phyloP scores from a whole-genome alignment of 2,113 vertebrate species.

The Leuciscus idus region DNA sequence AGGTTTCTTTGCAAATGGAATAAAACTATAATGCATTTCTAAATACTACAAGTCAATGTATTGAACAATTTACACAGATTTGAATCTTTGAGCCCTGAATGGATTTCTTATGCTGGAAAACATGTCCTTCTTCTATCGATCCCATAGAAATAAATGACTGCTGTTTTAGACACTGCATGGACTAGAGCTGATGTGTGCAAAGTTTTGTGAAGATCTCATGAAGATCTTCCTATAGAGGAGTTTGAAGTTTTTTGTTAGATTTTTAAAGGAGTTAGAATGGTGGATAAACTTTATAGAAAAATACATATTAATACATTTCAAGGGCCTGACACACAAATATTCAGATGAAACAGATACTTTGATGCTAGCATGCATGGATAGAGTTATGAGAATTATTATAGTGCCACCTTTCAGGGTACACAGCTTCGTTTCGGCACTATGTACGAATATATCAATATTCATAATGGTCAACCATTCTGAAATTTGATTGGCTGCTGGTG shows the following conservation, averaged over 20 bases:
- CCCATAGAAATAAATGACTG: not conserved
- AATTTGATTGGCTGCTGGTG: no score
- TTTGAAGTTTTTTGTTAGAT: no score
- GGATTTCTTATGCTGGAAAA: not conserved
- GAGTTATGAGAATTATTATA: no score
- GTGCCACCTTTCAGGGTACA: no score
- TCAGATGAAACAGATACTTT: no score
- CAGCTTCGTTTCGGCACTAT: no score
- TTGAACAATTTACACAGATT: not conserved
- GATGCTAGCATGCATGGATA: no score
- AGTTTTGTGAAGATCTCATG: not conserved
- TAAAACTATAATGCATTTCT: not conserved
- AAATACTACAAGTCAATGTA: not conserved
- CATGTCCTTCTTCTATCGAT: not conserved
- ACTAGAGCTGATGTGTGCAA: not conserved
- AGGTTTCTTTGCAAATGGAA: not conserved
- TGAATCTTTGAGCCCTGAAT: not conserved
- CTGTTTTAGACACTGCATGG: not conserved
- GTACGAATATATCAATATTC: no score
- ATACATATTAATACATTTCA: no score
- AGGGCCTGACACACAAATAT: no score
- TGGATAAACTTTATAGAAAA: not conserved
- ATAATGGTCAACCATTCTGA: no score
- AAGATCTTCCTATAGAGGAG: not conserved
- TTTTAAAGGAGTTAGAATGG: not conserved